Evolutionary conservation across 64 coral and sea anemone species (phyloP).

Genomic region (Cladopsammia gracilis): DNA sequence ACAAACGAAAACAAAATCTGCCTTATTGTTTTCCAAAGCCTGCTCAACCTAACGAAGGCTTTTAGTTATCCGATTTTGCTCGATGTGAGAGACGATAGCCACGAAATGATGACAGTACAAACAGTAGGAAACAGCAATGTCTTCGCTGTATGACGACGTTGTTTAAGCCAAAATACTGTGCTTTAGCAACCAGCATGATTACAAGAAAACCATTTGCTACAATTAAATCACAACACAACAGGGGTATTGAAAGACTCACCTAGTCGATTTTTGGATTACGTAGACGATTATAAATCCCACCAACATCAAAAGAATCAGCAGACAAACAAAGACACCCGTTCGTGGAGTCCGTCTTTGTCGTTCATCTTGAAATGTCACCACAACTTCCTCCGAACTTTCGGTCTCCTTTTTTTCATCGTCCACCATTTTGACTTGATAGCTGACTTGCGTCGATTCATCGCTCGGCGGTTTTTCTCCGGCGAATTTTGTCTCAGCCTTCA

Average conservation of each 20-base stretch:
- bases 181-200: neutral
- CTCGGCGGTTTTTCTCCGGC: slow-evolving; percentile 23
- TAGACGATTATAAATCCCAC: slow-evolving; percentile 75
- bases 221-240: neutral
- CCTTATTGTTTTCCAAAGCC: neutral
- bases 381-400: slow-evolving; percentile 18
- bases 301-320: slow-evolving; percentile 50
- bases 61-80: neutral
- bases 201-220: neutral
- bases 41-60: neutral
- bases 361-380: slow-evolving; percentile 31
- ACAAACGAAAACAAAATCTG: neutral
- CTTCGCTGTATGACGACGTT: neutral
- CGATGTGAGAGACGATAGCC: neutral
- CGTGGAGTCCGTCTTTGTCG: slow-evolving; percentile 45
- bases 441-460: neutral
- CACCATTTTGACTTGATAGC: slow-evolving; percentile 39
- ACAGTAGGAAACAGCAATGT: neutral
- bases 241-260: slow-evolving; percentile 24
- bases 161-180: neutral
- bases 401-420: neutral
- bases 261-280: slow-evolving; percentile 49
- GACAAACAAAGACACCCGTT: slow-evolving; percentile 52
- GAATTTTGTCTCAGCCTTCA: slow-evolving; percentile 60
- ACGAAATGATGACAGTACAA: neutral